Evolutionary conservation across 2,888 invertebrate genomes (phyloP).

Genomic region (Cephus nigrinus): DNA sequence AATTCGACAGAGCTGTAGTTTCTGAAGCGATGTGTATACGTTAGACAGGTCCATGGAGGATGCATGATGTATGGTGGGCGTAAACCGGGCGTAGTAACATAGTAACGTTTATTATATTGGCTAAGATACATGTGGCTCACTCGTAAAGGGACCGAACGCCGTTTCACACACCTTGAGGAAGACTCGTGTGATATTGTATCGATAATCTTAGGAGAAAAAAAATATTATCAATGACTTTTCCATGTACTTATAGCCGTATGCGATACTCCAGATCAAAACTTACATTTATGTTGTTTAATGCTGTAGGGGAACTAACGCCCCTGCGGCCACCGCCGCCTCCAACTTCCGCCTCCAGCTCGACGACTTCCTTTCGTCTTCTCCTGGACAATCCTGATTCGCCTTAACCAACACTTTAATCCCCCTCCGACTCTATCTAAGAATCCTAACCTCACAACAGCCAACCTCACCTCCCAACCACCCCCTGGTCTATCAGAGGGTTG

Average conservation of each 20-base stretch:
- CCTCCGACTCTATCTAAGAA: neutral
- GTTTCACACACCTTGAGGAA: neutral
- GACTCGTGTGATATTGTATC: neutral
- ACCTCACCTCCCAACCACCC: neutral
- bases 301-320: constrained; percentile 57
- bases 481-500: neutral
- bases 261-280: constrained; percentile 32
- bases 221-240: neutral
- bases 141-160: neutral
- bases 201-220: neutral
- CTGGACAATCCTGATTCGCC: constrained; percentile 14
- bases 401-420: neutral
- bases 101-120: constrained; percentile 59
- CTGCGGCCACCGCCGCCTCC: constrained; percentile 61
- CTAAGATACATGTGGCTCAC: constrained; percentile 30
- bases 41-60: constrained; percentile 37
- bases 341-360: constrained; percentile 63
- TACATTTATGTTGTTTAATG: constrained; percentile 61
- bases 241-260: neutral
- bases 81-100: constrained; percentile 54
- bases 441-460: neutral
- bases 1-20: neutral
- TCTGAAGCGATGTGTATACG: constrained; percentile 30
- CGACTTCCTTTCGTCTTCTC: constrained; percentile 27
- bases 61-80: constrained; percentile 58